Conservation (phyloP, 2,888 invertebrate genomes). For the Drosophila quinaria region DNA sequence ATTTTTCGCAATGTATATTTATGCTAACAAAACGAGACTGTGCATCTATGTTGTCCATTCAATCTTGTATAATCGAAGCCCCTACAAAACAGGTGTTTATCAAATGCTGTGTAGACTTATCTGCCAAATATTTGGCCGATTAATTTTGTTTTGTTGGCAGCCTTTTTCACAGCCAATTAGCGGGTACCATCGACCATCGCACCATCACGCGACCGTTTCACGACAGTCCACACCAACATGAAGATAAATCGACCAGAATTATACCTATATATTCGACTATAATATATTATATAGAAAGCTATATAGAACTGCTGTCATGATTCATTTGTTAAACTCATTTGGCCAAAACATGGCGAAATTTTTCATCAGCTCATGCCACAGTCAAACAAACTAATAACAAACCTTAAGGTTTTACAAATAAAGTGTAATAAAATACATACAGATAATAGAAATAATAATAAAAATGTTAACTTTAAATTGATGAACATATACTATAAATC, state of each 20-base stretch:
- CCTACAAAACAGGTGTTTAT: constrained; percentile 60
- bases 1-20: not conserved
- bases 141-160: constrained; percentile 61
- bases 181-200: constrained; percentile 22
- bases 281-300: constrained; percentile 36
- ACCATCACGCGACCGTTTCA: constrained; percentile 52
- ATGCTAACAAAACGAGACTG: not conserved
- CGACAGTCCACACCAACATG: constrained; percentile 10
- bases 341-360: constrained; percentile 58
- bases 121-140: constrained; percentile 63
- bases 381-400: not conserved
- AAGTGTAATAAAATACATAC: no score
- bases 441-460: not conserved
- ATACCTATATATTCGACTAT: constrained; percentile 23
- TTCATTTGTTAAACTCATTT: constrained; percentile 58
- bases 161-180: constrained; percentile 63
- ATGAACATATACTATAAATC: not conserved
- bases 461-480: not conserved
- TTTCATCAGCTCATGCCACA: constrained; percentile 38
- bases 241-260: constrained; percentile 41
- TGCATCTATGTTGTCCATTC: not conserved
- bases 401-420: not conserved
- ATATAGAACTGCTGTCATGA: constrained; percentile 53
- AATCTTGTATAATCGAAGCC: constrained; percentile 16
- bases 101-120: constrained; percentile 58